Evolutionary conservation across 2,797 vertebrate species (phyloP), one percentile per base, ranked within the genome.

Genomic region (Sebastes elongatus): DNA sequence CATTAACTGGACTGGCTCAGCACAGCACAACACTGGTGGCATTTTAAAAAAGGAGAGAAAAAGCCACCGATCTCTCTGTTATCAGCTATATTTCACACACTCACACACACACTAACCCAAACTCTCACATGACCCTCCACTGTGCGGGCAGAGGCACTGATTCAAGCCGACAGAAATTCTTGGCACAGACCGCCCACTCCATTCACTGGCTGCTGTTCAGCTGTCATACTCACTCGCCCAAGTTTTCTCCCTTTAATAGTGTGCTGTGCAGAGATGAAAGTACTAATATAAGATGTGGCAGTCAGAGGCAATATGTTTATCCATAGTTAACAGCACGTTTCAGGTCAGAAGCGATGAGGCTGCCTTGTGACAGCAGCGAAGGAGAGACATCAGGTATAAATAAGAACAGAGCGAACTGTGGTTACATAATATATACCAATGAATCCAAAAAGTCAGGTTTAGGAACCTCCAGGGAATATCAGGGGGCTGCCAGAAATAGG

Each of bases 161-260:
- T 94, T 91, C 82, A 92, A 92, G 86, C 78, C 33, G 82, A 88
- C 82, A 80, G 90, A 87, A 83, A 91, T 94, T 94, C 90, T 90
- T 91, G 89, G 88, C 88, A 85, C 83, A 83, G 86, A 68, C 78
- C 78, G 66, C 86, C 86, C 86, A 84, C 91, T 92, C 88, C 83
- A 82, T 90, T 91, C 88, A 89, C 80, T 88, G 89, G 85, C 92
- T 91, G 90, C 90, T 69, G 90, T 79, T 91, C 74, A 82, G 89
- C 89, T 87, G 91, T 92, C 88, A 87, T 78, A 84, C 83, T 81
- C 76, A 4, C 82, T 87, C 61, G 78, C 86, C 76, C 30, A 89
- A 86, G 71, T 87, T 88, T 81, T 79, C 79, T 64, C 73, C 62
- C 53, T 72, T 76, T 75, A 82, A 86, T 46, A 59, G 49, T 66